Evolutionary conservation across 2,888 invertebrate genomes (phyloP).

Genomic region (Pandemis heparana): DNA sequence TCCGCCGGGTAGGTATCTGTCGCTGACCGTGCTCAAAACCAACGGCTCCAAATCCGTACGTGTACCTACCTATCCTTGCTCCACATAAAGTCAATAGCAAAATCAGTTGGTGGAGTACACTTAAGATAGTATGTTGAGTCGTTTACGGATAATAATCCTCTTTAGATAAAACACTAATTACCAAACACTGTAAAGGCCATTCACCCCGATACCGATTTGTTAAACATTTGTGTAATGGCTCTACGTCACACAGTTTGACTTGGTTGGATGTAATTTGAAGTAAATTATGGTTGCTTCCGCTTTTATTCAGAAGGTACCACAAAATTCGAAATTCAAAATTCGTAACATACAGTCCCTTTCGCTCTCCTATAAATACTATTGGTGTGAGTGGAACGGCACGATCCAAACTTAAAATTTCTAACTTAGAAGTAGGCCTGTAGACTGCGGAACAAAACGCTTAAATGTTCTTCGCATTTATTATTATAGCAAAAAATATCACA

Average conservation of each 20-base stretch:
- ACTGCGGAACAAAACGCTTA: neutral
- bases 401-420: no score
- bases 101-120: no score
- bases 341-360: no score
- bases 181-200: neutral
- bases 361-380: no score
- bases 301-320: neutral
- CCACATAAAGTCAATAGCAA: no score
- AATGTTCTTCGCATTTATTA: neutral
- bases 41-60: no score
- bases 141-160: neutral
- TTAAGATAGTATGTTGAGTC: no score
- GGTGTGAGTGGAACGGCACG: no score
- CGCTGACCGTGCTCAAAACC: no score
- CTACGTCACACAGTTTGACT: neutral
- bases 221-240: neutral
- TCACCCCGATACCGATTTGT: neutral
- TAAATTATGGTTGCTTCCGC: neutral
- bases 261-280: neutral
- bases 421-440: neutral
- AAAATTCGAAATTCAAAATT: no score
- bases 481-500: neutral
- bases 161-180: neutral
- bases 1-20: no score
- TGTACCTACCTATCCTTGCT: no score